Conservation (phyloP, 1,140 invertebrate genomes). For the Uloborus diversus region DNA sequence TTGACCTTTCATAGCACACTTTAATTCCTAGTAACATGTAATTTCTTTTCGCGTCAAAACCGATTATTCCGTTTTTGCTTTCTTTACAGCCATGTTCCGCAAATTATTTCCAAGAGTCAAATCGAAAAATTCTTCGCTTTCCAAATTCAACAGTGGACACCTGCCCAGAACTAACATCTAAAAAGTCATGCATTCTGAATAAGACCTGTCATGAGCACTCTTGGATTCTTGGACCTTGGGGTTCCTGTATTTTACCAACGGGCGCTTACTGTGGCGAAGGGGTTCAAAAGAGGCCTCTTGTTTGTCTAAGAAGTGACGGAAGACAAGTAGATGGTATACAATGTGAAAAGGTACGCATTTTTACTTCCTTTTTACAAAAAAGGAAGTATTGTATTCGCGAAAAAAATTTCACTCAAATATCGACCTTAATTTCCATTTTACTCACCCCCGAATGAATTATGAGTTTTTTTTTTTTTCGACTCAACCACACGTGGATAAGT, state of each 20-base stretch:
- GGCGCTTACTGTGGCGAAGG: slow-evolving; percentile 74
- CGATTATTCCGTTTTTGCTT: too few species aligned
- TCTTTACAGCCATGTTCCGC: slow-evolving; percentile 10
- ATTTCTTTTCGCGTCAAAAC: too few species aligned
- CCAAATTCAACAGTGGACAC: slow-evolving; percentile 4
- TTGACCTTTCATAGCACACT: too few species aligned
- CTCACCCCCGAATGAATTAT: too few species aligned
- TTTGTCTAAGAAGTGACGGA: slow-evolving; percentile 71
- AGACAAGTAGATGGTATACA: slow-evolving; percentile 70
- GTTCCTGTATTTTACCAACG: slow-evolving; percentile 72
- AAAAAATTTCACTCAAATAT: too few species aligned
- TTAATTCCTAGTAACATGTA: too few species aligned
- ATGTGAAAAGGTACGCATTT: slow-evolving; percentile 55
- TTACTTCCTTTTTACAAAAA: too few species aligned
- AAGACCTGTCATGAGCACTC: slow-evolving; percentile 69
- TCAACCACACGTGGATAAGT: too few species aligned
- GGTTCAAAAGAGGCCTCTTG: slow-evolving; percentile 69
- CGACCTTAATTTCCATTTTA: too few species aligned
- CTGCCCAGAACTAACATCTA: not conserved
- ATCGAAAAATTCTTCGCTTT: not conserved
- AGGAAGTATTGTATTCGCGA: too few species aligned
- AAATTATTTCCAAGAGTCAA: slow-evolving; percentile 4
- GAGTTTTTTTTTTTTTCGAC: too few species aligned
- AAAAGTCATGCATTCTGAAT: slow-evolving; percentile 13
- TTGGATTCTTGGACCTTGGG: slow-evolving; percentile 71